Base-by-base conservation (phyloP, 2,113 vertebrate genomes). In the Dromiciops gliroides region DNA sequence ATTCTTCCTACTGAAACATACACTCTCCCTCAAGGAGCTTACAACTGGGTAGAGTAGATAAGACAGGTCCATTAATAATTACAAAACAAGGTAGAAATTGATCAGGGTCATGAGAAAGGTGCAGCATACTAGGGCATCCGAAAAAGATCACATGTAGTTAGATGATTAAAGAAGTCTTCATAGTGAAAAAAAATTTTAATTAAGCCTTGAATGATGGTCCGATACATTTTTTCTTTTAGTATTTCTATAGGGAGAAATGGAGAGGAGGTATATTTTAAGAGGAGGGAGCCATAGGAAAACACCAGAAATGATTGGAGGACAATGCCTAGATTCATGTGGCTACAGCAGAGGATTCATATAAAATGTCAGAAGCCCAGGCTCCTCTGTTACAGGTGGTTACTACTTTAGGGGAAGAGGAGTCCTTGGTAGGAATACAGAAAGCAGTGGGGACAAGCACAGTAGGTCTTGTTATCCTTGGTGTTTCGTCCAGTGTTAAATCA, bases 301-400 rank as follows among this genome's bases (percentile, higher is more conserved):
- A 90, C 25, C 52, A 88, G 50, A 9, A 60, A 6, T 96, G 67
- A 89, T 89, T 90, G 48, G 52, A 44, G 90, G 2, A 94, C 51
- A 93, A 91, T 91, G 16, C 48, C 48, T 89, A 94, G 91, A 92
- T 75, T 94, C 89, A 90, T 50, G 51, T 75, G 16, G 56, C 28
- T 28, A 60, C 56, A 60, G 28, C 28, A 60, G 28, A 60, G 28
- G 28, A 12, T 60, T 37, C 56, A 56, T 56, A 26, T 31, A 60
- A 2, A 60, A 31, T 31, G 11, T 31, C 56, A 60, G 28, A 60
- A 10, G 11, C 28, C 56, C 28, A 31, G 56, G 3, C 37, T 60
- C 28, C 37, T 60, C 37, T 7, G 37, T 60, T 60, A n/a, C n/a
- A n/a, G n/a, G 56, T 12, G 11, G 28, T 60, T 60, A 31, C 28